Percentiles rank a stretch among this genome's conserved stretches.
Evolutionary conservation across 2,113 vertebrate species (phyloP).

Genomic region (Hydrolagus affinis): DNA sequence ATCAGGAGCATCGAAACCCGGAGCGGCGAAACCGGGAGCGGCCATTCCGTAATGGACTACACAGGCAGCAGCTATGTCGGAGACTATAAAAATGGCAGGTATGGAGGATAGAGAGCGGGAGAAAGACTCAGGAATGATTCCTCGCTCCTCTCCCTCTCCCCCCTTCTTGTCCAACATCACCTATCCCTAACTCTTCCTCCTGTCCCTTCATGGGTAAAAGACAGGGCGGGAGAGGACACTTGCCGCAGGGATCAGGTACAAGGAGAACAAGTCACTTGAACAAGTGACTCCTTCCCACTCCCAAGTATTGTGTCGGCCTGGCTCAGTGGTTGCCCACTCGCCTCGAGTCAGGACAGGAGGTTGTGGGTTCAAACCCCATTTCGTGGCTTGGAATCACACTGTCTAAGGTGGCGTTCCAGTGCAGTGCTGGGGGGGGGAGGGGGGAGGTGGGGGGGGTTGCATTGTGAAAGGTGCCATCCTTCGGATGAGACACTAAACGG

Average conservation of each 20-base stretch:
- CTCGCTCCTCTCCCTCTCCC: no score
- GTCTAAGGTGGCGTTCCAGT: background rate
- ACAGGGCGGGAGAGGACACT: no score
- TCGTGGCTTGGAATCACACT: background rate
- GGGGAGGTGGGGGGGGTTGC: background rate
- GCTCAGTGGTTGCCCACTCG: background rate
- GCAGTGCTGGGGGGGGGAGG: background rate
- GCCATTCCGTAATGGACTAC: conserved; percentile 64
- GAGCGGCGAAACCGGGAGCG: background rate
- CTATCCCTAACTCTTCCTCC: no score
- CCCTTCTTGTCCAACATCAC: background rate
- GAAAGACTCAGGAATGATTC: no score
- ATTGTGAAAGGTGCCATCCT: background rate
- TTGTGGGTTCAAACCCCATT: background rate
- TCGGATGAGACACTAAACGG: background rate
- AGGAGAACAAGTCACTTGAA: no score
- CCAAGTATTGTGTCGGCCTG: no score
- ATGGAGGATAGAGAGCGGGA: conserved; percentile 25
- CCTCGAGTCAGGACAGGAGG: background rate
- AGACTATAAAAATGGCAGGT: conserved; percentile 60
- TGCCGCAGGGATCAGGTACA: no score
- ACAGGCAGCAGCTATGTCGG: conserved; percentile 63
- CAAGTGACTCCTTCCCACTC: no score
- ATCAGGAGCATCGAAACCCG: no score
- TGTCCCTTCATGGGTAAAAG: no score